These are phyloP conservation scores for Coluber constrictor DNA, from an alignment of 2,797 vertebrate genomes.

Conservation along the genomic window DNA sequence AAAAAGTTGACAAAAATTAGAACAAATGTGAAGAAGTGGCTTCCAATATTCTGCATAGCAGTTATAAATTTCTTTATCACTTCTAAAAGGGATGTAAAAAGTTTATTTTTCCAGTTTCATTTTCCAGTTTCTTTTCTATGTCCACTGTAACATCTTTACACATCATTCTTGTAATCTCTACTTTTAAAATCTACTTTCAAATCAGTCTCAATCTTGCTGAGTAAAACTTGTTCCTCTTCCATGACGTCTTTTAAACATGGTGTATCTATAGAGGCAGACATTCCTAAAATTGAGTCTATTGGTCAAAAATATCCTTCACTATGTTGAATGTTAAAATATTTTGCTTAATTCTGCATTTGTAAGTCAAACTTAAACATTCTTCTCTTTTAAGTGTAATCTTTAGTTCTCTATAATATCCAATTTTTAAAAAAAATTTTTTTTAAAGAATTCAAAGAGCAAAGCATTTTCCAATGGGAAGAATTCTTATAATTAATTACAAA, in stretches of 20 bases:
- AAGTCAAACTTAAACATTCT: background rate
- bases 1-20: background rate
- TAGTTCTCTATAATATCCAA: background rate
- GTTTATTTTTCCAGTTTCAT: background rate
- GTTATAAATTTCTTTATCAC: background rate
- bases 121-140: background rate
- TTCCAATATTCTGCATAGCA: background rate
- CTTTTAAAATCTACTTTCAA: background rate
- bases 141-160: background rate
- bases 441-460: background rate
- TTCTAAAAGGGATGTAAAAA: too few relatives aligned
- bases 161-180: background rate
- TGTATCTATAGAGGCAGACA: background rate
- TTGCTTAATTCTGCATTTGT: background rate
- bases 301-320: background rate
- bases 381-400: background rate
- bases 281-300: background rate
- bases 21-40: background rate
- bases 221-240: background rate
- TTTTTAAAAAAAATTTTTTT: background rate
- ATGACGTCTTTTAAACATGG: background rate
- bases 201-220: background rate
- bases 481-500: background rate
- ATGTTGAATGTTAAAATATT: background rate
- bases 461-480: background rate